phyloP scores from a whole-genome alignment of 2,113 vertebrate species.

The Dolichotis patagonum region DNA sequence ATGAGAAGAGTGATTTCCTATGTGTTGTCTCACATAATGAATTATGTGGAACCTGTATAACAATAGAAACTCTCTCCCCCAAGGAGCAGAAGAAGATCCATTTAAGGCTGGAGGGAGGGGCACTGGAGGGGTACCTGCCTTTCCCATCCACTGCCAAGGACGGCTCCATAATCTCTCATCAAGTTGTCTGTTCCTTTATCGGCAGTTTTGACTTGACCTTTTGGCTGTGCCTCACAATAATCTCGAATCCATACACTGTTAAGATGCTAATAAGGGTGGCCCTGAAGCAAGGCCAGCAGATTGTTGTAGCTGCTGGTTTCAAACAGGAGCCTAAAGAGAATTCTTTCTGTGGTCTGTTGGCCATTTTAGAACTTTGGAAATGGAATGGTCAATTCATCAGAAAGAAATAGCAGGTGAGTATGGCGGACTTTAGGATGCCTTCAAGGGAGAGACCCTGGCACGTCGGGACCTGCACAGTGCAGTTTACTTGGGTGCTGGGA shows the following conservation, averaged over 20 bases:
- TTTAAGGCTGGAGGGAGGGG: not conserved
- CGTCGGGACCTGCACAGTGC: no score
- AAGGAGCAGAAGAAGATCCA: not conserved
- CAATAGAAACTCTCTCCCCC: not conserved
- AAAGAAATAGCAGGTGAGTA: no score
- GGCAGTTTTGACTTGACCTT: constrained; percentile 65
- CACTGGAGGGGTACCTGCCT: not conserved
- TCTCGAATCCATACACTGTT: constrained; percentile 50
- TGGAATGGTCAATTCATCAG: no score
- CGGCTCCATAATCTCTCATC: not conserved
- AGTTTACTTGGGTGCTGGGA: no score
- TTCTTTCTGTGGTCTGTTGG: no score
- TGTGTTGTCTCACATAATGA: not conserved
- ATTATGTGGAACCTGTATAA: not conserved
- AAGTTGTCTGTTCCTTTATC: constrained; percentile 3
- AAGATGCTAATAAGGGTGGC: constrained; percentile 54
- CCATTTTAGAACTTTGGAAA: no score
- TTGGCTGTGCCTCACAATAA: not conserved
- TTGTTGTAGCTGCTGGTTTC: no score
- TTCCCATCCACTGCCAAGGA: not conserved
- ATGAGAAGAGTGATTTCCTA: not conserved
- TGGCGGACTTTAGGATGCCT: no score
- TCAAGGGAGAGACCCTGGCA: no score
- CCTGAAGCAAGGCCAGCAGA: no score
- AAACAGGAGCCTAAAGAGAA: no score